A percentile compares a stretch with the other conserved stretches of the same genome.
phyloP scores from a whole-genome alignment of 1,140 invertebrate species.

The Notospermus geniculatus region DNA sequence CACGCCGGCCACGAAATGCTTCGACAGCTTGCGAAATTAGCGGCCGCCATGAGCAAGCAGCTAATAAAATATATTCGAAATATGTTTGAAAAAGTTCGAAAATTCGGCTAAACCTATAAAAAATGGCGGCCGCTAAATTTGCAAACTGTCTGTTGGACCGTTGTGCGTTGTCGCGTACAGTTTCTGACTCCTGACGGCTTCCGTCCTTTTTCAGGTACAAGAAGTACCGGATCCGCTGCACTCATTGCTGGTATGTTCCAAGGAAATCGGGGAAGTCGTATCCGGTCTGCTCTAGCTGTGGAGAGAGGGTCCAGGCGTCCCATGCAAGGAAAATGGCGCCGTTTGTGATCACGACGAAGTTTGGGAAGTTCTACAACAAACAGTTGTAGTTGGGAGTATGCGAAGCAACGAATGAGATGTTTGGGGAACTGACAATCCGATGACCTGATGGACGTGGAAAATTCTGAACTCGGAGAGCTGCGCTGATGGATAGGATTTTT shows the following conservation, averaged over 20 bases:
- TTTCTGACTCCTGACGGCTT: neutral
- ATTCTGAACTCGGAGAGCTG: too few species aligned
- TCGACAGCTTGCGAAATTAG: neutral
- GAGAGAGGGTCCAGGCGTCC: slow-evolving; percentile 31
- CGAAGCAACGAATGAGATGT: too few species aligned
- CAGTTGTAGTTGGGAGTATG: too few species aligned
- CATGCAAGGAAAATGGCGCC: slow-evolving; percentile 20
- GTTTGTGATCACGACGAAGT: too few species aligned
- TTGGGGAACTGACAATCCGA: too few species aligned
- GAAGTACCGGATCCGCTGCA: slow-evolving; percentile 51
- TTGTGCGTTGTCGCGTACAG: neutral
- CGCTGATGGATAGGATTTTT: too few species aligned
- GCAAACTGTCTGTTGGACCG: too few species aligned
- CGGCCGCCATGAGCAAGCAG: neutral
- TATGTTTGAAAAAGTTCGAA: too few species aligned
- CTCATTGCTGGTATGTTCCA: slow-evolving; percentile 52
- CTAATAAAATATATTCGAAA: neutral
- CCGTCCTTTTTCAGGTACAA: slow-evolving; percentile 43
- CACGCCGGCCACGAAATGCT: neutral
- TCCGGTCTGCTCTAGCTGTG: slow-evolving; percentile 43
- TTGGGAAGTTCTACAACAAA: too few species aligned
- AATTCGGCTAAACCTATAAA: neutral
- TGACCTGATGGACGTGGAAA: too few species aligned
- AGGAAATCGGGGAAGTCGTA: slow-evolving; percentile 48
- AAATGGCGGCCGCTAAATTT: neutral